Evolutionary conservation across 2,797 vertebrate species (phyloP).

Genomic region (Silurus aristotelis): DNA sequence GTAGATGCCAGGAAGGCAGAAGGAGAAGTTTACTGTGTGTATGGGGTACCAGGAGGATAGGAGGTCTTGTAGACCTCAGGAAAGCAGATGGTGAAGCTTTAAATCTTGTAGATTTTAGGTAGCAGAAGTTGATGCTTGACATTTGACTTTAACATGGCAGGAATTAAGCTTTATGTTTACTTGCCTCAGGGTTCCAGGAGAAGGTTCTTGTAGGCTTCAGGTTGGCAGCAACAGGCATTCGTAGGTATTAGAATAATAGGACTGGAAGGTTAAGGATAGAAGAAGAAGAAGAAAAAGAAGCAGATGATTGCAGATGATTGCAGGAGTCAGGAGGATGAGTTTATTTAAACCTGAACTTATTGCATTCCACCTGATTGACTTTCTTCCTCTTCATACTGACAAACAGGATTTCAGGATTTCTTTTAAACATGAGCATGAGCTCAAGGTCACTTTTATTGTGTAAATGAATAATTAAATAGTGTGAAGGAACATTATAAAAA

Average conservation of each 20-base stretch:
- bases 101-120: no score
- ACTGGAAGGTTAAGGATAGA: not conserved
- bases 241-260: not conserved
- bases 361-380: not conserved
- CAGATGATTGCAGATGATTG: not conserved
- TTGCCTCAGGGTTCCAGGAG: not conserved
- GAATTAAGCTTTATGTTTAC: not conserved
- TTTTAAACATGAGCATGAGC: not conserved
- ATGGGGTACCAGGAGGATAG: no score
- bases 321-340: not conserved
- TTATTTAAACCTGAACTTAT: no score
- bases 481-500: not conserved
- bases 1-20: not conserved
- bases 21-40: not conserved
- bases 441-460: constrained; percentile 1
- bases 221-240: not conserved
- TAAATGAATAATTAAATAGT: not conserved
- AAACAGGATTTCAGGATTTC: not conserved
- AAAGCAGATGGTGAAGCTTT: no score
- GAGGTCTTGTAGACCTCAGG: no score
- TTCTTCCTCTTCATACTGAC: not conserved
- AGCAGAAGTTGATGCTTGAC: no score
- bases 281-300: not conserved
- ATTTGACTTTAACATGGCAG: no score
- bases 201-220: not conserved